A percentile compares a stretch with the other conserved stretches of the same genome.
Evolutionary conservation across 2,888 invertebrate species (phyloP).

Genomic region (Neuroscelio doddi): DNA sequence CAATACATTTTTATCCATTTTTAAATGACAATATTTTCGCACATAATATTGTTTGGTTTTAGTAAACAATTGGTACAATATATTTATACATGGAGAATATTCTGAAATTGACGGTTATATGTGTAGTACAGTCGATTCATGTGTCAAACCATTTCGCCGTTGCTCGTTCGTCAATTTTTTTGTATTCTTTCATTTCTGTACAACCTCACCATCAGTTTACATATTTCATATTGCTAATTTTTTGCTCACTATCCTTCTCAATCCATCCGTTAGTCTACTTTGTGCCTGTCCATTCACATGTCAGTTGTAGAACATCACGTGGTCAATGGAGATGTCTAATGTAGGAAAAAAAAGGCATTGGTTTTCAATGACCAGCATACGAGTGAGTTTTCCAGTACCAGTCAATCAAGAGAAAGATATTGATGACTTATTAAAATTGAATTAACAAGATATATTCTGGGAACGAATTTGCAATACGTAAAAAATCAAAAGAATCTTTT

Average conservation of each 20-base stretch:
- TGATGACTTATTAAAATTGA: not conserved
- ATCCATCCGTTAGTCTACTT: slow-evolving; percentile 42
- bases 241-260: slow-evolving; percentile 23
- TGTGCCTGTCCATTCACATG: slow-evolving; percentile 36
- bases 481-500: too few species aligned
- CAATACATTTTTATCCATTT: too few species aligned
- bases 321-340: slow-evolving; percentile 37
- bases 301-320: slow-evolving; percentile 41
- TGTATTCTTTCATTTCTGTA: slow-evolving; percentile 43
- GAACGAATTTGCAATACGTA: too few species aligned
- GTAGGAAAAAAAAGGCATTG: slow-evolving; percentile 23
- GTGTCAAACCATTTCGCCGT: slow-evolving; percentile 45
- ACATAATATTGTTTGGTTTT: too few species aligned
- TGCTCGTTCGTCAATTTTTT: slow-evolving; percentile 40
- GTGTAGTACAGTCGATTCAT: too few species aligned
- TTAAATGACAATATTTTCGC: too few species aligned
- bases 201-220: slow-evolving; percentile 39
- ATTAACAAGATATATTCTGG: too few species aligned
- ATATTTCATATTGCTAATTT: slow-evolving; percentile 42
- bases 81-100: too few species aligned
- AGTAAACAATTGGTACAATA: too few species aligned
- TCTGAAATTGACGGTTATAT: too few species aligned
- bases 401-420: slow-evolving; percentile 1
- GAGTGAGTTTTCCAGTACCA: slow-evolving; percentile 15
- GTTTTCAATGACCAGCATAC: slow-evolving; percentile 1